A percentile compares a stretch with the other conserved stretches of the same genome.
Evolutionary conservation across 2,113 vertebrate species (phyloP).

Genomic region (Microcebus jonahi): DNA sequence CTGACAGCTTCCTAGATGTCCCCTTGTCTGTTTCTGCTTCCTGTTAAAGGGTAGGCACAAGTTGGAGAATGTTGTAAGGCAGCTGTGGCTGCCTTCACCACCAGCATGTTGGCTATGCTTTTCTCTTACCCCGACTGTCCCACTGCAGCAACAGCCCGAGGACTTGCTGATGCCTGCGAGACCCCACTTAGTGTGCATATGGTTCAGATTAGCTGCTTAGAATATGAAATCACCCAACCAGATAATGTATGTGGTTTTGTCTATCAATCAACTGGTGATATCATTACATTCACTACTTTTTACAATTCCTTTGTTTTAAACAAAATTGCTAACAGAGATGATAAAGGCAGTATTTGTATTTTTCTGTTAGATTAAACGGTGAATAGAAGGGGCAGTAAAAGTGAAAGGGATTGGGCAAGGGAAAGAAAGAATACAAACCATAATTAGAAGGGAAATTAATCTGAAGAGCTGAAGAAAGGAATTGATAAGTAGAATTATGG

Average conservation of each 20-base stretch:
- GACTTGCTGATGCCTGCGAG: neutral
- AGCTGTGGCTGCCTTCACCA: neutral
- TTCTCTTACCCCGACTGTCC: neutral
- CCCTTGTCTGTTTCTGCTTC: neutral
- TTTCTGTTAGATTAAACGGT: conserved; percentile 30
- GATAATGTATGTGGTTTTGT: conserved; percentile 2
- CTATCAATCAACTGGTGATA: neutral
- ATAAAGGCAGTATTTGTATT: conserved; percentile 41
- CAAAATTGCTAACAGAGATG: neutral
- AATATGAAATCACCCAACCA: neutral
- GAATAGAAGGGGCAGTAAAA: neutral
- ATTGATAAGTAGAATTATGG: neutral
- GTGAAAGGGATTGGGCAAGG: neutral
- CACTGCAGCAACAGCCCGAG: neutral
- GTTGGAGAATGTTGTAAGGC: neutral
- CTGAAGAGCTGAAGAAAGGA: neutral
- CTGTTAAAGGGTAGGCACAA: neutral
- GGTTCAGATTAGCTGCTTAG: conserved; percentile 35
- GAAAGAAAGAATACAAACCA: neutral
- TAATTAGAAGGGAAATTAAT: conserved; percentile 34
- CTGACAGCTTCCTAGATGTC: neutral
- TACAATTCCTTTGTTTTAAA: conserved; percentile 39
- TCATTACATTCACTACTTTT: conserved; percentile 30
- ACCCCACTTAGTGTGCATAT: neutral
- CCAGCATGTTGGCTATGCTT: neutral